Conservation (phyloP, 2,113 vertebrate genomes). For the Meriones unguiculatus region DNA sequence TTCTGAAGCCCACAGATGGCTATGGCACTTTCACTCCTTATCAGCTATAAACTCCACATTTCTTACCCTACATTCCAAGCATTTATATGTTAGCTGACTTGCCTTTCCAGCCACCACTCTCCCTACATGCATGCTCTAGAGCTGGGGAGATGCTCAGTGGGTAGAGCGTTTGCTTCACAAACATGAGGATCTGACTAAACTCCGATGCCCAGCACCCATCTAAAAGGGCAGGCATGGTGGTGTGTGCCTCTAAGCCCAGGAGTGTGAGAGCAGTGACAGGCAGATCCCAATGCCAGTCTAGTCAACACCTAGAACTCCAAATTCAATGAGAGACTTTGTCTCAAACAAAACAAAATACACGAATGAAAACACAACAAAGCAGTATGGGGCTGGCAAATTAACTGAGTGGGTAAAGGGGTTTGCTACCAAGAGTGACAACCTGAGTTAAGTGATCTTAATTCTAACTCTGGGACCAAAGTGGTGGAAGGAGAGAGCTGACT, state of each 20-base stretch:
- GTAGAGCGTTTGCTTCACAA: background rate
- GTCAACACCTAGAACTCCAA: background rate
- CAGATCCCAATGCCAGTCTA: background rate
- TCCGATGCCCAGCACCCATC: background rate
- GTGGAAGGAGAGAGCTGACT: background rate
- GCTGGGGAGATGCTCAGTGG: background rate
- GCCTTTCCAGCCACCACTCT: background rate
- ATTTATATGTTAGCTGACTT: background rate
- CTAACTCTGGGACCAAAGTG: background rate
- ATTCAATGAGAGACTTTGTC: background rate
- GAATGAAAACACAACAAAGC: background rate
- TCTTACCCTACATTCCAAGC: background rate
- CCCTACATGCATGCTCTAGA: background rate
- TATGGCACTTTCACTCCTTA: background rate
- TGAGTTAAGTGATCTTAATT: background rate
- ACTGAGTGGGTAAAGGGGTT: background rate
- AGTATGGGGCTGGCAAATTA: background rate
- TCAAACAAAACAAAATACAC: background rate
- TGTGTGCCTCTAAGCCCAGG: background rate
- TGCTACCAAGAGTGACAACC: background rate
- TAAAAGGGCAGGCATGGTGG: background rate
- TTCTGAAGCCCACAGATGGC: background rate
- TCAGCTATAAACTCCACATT: too few relatives aligned
- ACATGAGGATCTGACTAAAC: background rate
- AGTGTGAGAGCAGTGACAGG: background rate